Evolutionary conservation across 2,797 vertebrate genomes (phyloP), one percentile per base, ranked within the genome.

Genomic region (Eleutherodactylus coqui): DNA sequence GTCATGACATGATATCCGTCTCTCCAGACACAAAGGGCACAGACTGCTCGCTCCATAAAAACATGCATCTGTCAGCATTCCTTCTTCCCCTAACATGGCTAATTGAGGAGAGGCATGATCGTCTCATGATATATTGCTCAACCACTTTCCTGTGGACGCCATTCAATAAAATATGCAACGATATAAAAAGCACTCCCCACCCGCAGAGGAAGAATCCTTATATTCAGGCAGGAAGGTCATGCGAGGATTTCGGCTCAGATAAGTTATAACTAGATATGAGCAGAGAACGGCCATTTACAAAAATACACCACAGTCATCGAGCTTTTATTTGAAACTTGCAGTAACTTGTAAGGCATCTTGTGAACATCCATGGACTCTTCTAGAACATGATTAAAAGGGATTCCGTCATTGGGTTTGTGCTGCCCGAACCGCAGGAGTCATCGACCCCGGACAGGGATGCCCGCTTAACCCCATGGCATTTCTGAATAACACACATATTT

Each of bases 91-190:
- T 19, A 45, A 55, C 76, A 60, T n/a, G 58, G 64, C 19, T 72
- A 53, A 79, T 78, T 58, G 49, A 53, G 84, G 32, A 24, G 43
- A 55, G 41, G 36, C 51, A 55, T 45, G 64, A 72, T 79, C 29
- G 79, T 58, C 64, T 58, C 76, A 70, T 79, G 83, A 85, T n/a
- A 79, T 72, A 85, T 73, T 43, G 38, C 49, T 60, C 76, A 79
- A 27, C 67, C 69, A 41, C 77, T 80, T 80, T 49, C 53, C 77
- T 85, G 76, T 36, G 60, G 45, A 49, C 47, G 21, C 73, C 27
- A 79, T 79, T 53, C 53, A 78, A 79, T 32, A 70, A 79, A 85
- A 85, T 70, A 84, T 77, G 64, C 64, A 85, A 60, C 29, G 19
- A 73, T 27, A 43, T n/a, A 70, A 29, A 70, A 80, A 32, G 62